phyloP scores from a whole-genome alignment of 2,888 invertebrate genomes.

The Drosophila anceps region DNA sequence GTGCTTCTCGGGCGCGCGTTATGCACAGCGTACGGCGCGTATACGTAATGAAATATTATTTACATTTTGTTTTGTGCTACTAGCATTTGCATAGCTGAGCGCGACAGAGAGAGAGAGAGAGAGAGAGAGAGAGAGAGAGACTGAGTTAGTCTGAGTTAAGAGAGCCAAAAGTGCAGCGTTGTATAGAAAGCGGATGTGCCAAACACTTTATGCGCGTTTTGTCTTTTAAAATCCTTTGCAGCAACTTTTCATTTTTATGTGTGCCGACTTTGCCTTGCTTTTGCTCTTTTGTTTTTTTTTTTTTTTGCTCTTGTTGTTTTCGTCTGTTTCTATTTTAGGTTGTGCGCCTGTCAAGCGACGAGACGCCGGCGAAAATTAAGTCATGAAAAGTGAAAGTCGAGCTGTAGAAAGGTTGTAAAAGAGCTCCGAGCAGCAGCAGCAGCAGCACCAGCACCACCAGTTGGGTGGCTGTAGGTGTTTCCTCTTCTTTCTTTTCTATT shows the following conservation, averaged over 20 bases:
- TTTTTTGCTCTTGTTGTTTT: conserved; percentile 8
- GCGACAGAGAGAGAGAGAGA: not conserved
- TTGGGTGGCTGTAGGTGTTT: not conserved
- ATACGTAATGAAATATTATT: conserved; percentile 51
- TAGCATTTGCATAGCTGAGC: conserved; percentile 33
- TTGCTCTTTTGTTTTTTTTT: conserved; percentile 18
- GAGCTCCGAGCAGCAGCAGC: not conserved
- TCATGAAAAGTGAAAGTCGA: conserved; percentile 63
- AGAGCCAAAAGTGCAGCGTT: conserved; percentile 15
- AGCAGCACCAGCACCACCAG: not conserved
- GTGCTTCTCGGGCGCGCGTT: conserved; percentile 10
- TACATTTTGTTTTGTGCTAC: conserved; percentile 51
- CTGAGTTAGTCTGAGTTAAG: not conserved
- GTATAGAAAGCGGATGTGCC: conserved; percentile 24
- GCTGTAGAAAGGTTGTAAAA: conserved; percentile 37
- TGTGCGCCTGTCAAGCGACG: conserved; percentile 47
- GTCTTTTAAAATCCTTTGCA: conserved; percentile 53
- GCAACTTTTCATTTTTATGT: conserved; percentile 61
- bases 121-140: too few species aligned
- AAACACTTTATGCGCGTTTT: conserved; percentile 54
- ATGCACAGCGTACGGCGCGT: conserved; percentile 24
- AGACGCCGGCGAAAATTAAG: conserved; percentile 58
- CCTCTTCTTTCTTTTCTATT: not conserved
- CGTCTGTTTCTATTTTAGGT: conserved; percentile 52
- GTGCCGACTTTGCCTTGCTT: conserved; percentile 34